Conservation (phyloP, 1,140 invertebrate genomes). For the Phocides pigmalion region DNA sequence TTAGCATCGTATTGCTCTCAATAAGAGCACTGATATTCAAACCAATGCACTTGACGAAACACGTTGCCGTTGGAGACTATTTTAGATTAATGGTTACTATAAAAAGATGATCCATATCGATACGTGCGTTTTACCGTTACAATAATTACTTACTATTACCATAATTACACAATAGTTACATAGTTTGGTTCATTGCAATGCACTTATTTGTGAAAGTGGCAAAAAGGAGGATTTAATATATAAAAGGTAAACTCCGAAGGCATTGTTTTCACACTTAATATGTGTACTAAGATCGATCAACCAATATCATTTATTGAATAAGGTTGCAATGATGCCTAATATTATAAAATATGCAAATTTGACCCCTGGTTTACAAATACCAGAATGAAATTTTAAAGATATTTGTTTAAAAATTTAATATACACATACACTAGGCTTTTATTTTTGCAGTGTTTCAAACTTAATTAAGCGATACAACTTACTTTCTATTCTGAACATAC, state of each 20-base stretch:
- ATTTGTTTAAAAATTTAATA: no score
- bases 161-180: not conserved
- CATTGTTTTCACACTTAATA: no score
- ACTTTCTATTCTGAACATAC: conserved; percentile 21
- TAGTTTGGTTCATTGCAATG: not conserved
- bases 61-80: conserved; percentile 39
- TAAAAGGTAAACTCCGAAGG: no score
- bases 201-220: not conserved
- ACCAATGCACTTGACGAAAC: conserved; percentile 41
- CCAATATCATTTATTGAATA: no score
- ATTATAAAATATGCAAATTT: no score
- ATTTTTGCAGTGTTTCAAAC: conserved; percentile 22
- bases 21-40: conserved; percentile 26
- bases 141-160: conserved; percentile 1
- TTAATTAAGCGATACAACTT: conserved; percentile 24
- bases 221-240: no score
- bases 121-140: conserved; percentile 3
- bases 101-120: conserved; percentile 34
- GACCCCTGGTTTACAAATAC: no score
- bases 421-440: conserved; percentile 33
- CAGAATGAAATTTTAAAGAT: no score
- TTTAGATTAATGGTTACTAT: conserved; percentile 41
- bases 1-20: conserved; percentile 29
- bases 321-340: no score
- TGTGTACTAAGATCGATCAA: no score